These are phyloP conservation scores for Phenganax subtilis DNA, from an alignment of 92 coral and sea anemone species.

Conservation along the genomic window DNA sequence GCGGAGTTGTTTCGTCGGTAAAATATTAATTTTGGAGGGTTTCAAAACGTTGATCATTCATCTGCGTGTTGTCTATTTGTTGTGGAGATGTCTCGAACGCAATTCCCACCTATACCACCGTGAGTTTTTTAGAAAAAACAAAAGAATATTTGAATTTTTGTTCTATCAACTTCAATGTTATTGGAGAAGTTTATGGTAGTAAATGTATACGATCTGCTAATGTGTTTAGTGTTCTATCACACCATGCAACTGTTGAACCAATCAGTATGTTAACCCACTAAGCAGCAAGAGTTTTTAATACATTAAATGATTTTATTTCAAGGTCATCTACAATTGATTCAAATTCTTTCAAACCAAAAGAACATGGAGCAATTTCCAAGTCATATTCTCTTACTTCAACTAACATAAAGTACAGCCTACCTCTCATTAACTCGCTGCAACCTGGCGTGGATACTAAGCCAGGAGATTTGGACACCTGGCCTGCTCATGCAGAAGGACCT, in stretches of 20 bases:
- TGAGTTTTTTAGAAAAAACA: slow-evolving; percentile 45
- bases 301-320: not conserved
- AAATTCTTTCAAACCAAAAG: slow-evolving; percentile 15
- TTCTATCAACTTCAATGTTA: too few relatives aligned
- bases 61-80: slow-evolving; percentile 1
- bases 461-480: slow-evolving; percentile 93
- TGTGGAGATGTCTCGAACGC: slow-evolving; percentile 73
- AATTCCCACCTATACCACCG: slow-evolving; percentile 96
- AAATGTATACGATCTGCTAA: too few relatives aligned
- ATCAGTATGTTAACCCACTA: not conserved
- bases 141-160: too few relatives aligned
- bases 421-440: slow-evolving; percentile 34
- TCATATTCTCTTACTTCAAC: slow-evolving; percentile 33
- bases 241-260: not conserved
- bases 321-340: slow-evolving; percentile 13
- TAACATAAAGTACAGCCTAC: slow-evolving; percentile 13
- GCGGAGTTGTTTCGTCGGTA: not conserved
- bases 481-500: slow-evolving; percentile 98
- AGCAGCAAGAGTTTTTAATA: too few relatives aligned
- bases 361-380: not conserved
- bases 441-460: slow-evolving; percentile 88
- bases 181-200: too few relatives aligned
- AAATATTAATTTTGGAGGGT: not conserved
- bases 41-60: not conserved
- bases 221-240: too few relatives aligned